phyloP scores from a whole-genome alignment of 2,797 vertebrate species.

The Carapus acus region DNA sequence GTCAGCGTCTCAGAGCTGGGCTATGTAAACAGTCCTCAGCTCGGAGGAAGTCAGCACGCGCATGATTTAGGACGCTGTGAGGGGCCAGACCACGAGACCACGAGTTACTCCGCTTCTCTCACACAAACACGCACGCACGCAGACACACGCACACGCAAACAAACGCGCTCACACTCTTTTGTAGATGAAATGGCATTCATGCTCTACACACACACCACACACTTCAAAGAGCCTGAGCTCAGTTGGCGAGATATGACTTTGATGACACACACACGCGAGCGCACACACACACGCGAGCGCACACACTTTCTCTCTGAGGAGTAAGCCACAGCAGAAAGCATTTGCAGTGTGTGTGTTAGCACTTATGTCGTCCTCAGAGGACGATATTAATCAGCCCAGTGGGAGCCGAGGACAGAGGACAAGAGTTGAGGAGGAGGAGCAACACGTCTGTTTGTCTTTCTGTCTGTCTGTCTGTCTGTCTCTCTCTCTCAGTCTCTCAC shows the following conservation, averaged over 20 bases:
- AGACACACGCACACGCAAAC: too few species aligned
- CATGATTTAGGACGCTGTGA: too few species aligned
- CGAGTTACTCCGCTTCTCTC: too few species aligned
- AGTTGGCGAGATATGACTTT: conserved; percentile 15
- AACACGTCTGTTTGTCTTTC: conserved; percentile 16
- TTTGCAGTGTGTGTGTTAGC: conserved; percentile 15
- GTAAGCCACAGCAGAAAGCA: conserved; percentile 48
- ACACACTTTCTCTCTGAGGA: conserved; percentile 19
- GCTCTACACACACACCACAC: too few species aligned
- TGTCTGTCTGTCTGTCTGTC: neutral
- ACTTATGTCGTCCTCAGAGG: conserved; percentile 28
- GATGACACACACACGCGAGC: neutral
- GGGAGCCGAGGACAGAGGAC: conserved; percentile 35
- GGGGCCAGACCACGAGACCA: too few species aligned
- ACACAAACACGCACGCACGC: too few species aligned
- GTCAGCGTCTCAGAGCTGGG: too few species aligned
- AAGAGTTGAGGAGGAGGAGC: conserved; percentile 46
- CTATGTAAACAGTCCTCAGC: too few species aligned
- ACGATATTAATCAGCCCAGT: conserved; percentile 51
- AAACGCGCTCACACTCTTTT: neutral
- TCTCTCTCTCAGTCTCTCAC: neutral
- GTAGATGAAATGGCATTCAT: neutral
- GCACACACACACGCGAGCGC: neutral
- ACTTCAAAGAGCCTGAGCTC: neutral
- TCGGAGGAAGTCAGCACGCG: too few species aligned